Base-by-base conservation (phyloP, 2,113 vertebrate genomes). In the Tilapia sparmanii region DNA sequence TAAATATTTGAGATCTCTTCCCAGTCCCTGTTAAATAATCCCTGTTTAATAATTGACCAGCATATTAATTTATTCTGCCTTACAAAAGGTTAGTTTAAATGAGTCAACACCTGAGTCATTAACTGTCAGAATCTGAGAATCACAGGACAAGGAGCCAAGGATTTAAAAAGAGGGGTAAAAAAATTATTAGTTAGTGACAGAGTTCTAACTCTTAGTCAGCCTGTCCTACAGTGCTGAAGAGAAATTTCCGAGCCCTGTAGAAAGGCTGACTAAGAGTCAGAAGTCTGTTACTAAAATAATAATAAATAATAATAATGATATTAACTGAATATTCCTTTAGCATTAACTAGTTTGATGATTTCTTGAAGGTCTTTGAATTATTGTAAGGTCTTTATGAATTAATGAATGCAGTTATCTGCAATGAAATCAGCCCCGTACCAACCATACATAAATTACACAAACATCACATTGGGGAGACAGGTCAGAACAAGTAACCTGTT, bases 381-480 rank as follows among this genome's bases (percentile, higher is more conserved):
- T 52, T 52, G 50, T 52, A 52, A 52, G 18, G 50, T 52, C n/a
- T n/a, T 52, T 52, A 52, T 52, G 19, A 52, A 52, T 52, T 52
- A 0, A 52, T n/a, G 0, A 52, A 52, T 52, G 50, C 9, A 52
- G 50, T 52, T 52, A 52, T 9, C 9, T n/a, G 50, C 50, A 52
- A n/a, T n/a, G 8, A 3, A 52, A 52, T 52, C 2, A 5, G 50
- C 18, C 0, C 50, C 19, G 3, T 52, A 10, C 50, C 50, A 52
- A 52, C 50, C 50, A 52, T 5, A 52, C 50, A 52, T 52, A 52
- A 5, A 52, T 52, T 52, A 52, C 50, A 52, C 50, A 52, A n/a
- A 52, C 50, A 52, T 52, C 50, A 52, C 6, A 45, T 45, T 45
- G 42, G 42, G 13, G 13, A 45, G 42, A 45, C 42, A 45, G 42